Percentiles rank a stretch among this genome's conserved stretches.
Evolutionary conservation across 2,888 invertebrate species (phyloP).

Genomic region (Pterostichus niger): DNA sequence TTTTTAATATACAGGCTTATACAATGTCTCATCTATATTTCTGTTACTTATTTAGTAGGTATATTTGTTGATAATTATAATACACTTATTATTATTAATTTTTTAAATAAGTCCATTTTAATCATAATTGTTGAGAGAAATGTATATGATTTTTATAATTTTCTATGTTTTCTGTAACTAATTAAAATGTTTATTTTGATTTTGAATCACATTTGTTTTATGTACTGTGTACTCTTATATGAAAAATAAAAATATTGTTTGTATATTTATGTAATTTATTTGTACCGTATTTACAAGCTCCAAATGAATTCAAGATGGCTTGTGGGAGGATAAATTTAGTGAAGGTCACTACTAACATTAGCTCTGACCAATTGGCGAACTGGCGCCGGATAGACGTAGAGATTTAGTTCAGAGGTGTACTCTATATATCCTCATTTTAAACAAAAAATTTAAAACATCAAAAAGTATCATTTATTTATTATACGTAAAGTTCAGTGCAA

Average conservation of each 20-base stretch:
- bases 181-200: background rate
- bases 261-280: too few species aligned
- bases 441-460: too few species aligned
- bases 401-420: too few species aligned
- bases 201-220: too few species aligned
- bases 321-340: conserved; percentile 8
- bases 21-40: background rate
- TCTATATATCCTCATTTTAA: too few species aligned
- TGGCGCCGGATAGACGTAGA: background rate
- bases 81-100: conserved; percentile 28
- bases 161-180: conserved; percentile 3
- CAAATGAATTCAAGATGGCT: background rate
- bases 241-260: too few species aligned
- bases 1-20: conserved; percentile 2
- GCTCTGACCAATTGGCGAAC: background rate
- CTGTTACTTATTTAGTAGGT: conserved; percentile 21
- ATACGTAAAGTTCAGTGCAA: too few species aligned
- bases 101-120: background rate
- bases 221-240: too few species aligned
- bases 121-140: background rate
- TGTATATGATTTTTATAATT: conserved; percentile 11
- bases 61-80: background rate
- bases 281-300: background rate
- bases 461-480: too few species aligned
- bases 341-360: background rate